These are phyloP conservation scores for Geophilus truncorum DNA, from an alignment of 2,888 invertebrate species.

Conservation along the genomic window DNA sequence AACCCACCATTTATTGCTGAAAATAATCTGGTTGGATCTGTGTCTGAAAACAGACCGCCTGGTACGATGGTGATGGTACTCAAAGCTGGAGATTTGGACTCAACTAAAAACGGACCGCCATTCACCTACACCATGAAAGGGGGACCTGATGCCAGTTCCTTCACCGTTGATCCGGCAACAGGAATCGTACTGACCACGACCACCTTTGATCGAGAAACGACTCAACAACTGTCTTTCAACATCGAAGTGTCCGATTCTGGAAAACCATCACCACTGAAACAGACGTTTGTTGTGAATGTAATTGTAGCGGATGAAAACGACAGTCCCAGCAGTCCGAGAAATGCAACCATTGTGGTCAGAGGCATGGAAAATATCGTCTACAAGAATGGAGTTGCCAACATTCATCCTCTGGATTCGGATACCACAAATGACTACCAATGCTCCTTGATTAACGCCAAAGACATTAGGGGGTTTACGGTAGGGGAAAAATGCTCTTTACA, in stretches of 20 bases:
- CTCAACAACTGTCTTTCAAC: constrained; percentile 65
- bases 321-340: constrained; percentile 76
- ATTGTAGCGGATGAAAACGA: constrained; percentile 83
- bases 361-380: constrained; percentile 82
- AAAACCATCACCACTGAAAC: constrained; percentile 71
- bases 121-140: constrained; percentile 75
- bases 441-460: constrained; percentile 57
- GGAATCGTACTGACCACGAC: constrained; percentile 73
- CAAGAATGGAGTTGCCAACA: constrained; percentile 84
- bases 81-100: constrained; percentile 80
- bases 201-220: constrained; percentile 74
- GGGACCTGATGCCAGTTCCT: constrained; percentile 68
- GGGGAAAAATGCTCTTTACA: constrained; percentile 60
- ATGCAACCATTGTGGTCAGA: constrained; percentile 69
- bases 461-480: constrained; percentile 55
- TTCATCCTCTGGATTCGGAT: constrained; percentile 88
- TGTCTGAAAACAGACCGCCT: constrained; percentile 80
- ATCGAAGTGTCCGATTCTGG: constrained; percentile 88
- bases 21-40: constrained; percentile 64
- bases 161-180: constrained; percentile 71
- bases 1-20: constrained; percentile 81
- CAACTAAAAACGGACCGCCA: constrained; percentile 85
- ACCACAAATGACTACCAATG: constrained; percentile 84
- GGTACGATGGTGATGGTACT: constrained; percentile 77
- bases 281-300: constrained; percentile 69